Base-by-base conservation (phyloP, 2,888 invertebrate species). In the Aelia acuminata region DNA sequence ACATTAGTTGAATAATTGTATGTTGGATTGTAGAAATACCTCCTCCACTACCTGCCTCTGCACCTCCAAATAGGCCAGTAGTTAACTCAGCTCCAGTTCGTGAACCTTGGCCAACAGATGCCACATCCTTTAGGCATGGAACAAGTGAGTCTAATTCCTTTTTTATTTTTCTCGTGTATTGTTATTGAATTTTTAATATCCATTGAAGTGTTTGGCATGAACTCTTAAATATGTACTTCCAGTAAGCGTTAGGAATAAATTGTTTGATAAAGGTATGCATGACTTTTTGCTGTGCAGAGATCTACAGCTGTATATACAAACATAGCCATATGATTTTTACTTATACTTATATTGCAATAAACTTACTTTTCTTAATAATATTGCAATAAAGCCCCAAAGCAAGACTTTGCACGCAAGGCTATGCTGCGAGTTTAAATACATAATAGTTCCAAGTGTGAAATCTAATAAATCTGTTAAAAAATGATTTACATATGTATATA, bases 41-140 rank as follows among this genome's bases (percentile, higher is more conserved):
- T 91, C 94, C 94, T 91, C 94, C 94, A 89, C 92, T 94, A 91
- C 94, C 94, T 91, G 93, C 93, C 91, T 93, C 93, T 90, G 94
- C 94, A 90, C 94, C 94, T 90, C 94, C 94, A 89, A 90, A 90
- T 63, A 89, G 90, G 89, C 90, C 87, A 0, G 80, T 88, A 35
- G 85, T 88, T 22, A 70, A 63, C 20, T 48, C 89, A 31, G 90
- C 90, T 57, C 89, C 90, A 48, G 15, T 43, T 26, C 89, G 91
- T 88, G 91, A 91, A 26, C 90, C 91, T n/a, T 91, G 91, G 91
- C 91, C 91, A 7, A 90, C 90, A 31, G 91, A 91, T 88, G 90
- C 90, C 20, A 88, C 89, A n/a, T 90, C 90, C 22, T 90, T 88
- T 85, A 86, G 90, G n/a, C 91, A 91, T 89, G 91, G 91, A 26